Base-by-base conservation (phyloP, 2,113 vertebrate species). In the Miniopterus natalensis region DNA sequence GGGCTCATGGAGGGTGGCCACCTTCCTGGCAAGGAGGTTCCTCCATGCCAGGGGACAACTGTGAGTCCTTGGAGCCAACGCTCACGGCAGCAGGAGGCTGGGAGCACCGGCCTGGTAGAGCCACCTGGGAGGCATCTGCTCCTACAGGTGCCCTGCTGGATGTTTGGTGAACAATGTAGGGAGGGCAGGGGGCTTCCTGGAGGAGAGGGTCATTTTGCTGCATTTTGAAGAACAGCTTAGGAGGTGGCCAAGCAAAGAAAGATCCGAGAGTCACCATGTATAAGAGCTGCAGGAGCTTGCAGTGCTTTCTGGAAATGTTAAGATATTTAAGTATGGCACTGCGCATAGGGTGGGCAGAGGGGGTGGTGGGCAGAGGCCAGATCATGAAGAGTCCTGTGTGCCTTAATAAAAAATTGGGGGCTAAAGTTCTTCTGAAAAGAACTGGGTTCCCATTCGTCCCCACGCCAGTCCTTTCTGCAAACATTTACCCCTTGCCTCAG, bases 361-460 rank as follows among this genome's bases (percentile, higher is more conserved):
- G 4, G 14, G 42, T 59, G 68, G 31, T 21, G 36, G 63, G 51
- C 71, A 65, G 17, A 73, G 23, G 77, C 57, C 75, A 45, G 42
- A 71, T 31, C n/a, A 4, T 15, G 55, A 84, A 61, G 61, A 15
- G 20, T 20, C 47, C 53, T 45, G 6, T 10, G 42, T 51, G 42
- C 25, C 66, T 14, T n/a, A 20, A 8, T 25, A 49, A n/a, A 63
- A 88, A 18, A 57, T 11, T 0, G 6, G 47, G n/a, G 13, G 42
- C 23, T 65, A n/a, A 74, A 75, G 20, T 55, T 83, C 75, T 87
- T 95, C 53, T 65, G 25, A 59, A 95, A 83, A 49, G 51, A 81
- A 20, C 23, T 3, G 6, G 27, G 13, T 36, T 84, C 59, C 80
- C 42, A 31, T 85, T 70, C 74, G 2, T 0, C 5, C 31, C 53